Base-by-base conservation (phyloP, 2,797 vertebrate species). In the Aldrovandia affinis region DNA sequence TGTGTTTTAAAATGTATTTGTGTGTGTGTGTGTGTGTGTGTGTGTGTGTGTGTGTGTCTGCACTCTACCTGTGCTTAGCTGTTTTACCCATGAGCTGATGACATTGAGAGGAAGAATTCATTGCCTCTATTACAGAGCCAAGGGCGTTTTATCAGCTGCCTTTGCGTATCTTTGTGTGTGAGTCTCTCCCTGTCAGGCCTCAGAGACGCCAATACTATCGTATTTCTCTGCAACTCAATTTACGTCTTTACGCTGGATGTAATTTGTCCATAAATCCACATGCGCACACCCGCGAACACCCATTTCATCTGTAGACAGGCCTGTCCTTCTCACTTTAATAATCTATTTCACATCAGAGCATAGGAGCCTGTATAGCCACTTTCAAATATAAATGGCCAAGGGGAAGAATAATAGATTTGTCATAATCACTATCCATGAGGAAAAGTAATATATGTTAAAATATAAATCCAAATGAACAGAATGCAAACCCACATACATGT, bases 91-190 rank as follows among this genome's bases (percentile, higher is more conserved):
- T 25, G 73, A 44, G 39, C 42, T 77, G 73, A 77, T 77, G 73
- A 83, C 50, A 73, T 22, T 83, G 81, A 47, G 44, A 77, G 77
- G 68, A 36, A 68, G 52, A 84, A 73, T 61, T 50, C 50, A 55
- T 52, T 42, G 36, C 73, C 73, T 83, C 57, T 55, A 57, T 83
- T 78, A 77, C 57, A 82, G 54, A 73, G 25, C 82, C 82, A 85
- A 63, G 52, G 78, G 75, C 77, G 70, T 75, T 87, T 61, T 30
- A 85, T 77, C 75, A 57, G 82, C 82, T 65, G 52, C 59, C 77
- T 10, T 77, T 78, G 80, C 73, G 50, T 18, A 28, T 15, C n/a
- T n/a, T n/a, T n/a, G n/a, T n/a, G n/a, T n/a, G n/a, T n/a, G n/a
- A 47, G 28, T 25, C 47, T 39, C 30, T 50, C 1, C 5, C 73